Conservation (phyloP, 2,113 vertebrate species). For the Syrrhaptes paradoxus region DNA sequence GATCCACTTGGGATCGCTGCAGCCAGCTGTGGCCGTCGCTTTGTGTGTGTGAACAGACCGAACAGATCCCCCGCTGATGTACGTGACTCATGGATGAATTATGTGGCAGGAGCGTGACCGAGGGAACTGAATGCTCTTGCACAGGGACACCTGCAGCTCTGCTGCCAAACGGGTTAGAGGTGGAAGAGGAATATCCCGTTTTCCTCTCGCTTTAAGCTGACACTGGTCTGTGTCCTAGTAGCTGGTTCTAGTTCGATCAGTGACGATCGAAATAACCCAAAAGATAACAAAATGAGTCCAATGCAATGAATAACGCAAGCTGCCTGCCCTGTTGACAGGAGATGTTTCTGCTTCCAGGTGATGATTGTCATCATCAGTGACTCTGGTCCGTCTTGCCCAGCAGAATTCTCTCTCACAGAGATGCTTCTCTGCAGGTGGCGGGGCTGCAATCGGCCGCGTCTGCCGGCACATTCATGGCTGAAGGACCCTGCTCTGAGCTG, state of each 20-base stretch:
- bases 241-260: background rate
- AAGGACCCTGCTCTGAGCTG: background rate
- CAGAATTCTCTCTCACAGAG: background rate
- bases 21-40: background rate
- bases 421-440: background rate
- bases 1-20: background rate
- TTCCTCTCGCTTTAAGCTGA: background rate
- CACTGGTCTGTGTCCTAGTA: background rate
- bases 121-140: background rate
- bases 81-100: background rate
- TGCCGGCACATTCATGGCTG: background rate
- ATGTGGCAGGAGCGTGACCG: background rate
- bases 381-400: background rate
- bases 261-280: background rate
- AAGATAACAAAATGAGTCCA: background rate
- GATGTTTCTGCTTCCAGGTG: background rate
- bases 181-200: background rate
- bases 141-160: constrained; percentile 18
- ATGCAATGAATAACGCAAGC: background rate
- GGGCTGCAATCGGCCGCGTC: background rate
- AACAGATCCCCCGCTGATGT: background rate
- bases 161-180: background rate
- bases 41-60: background rate
- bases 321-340: background rate
- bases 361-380: background rate